These are phyloP conservation scores for Artibeus lituratus DNA, from an alignment of 2,797 vertebrate species.

Conservation along the genomic window DNA sequence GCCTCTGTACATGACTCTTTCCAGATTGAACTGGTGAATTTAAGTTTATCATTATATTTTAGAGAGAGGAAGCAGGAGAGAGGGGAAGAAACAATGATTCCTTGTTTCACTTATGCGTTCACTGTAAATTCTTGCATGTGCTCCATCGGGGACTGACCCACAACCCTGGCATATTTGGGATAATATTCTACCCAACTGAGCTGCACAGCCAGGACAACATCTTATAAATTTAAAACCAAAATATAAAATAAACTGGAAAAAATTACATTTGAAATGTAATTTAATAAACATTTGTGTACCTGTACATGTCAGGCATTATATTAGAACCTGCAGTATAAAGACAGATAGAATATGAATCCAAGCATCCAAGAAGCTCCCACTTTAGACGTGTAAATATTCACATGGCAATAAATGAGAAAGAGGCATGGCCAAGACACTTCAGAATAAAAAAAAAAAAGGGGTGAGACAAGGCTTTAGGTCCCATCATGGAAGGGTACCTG, in stretches of 20 bases:
- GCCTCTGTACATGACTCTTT: not conserved
- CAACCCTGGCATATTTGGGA: not conserved
- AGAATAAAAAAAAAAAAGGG: not conserved
- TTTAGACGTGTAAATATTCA: not conserved
- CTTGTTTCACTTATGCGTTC: not conserved
- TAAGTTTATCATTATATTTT: not conserved
- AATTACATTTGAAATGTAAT: not conserved
- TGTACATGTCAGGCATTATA: not conserved
- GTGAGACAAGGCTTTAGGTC: not conserved
- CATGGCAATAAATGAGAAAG: not conserved
- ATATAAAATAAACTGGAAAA: not conserved
- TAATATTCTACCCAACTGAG: not conserved
- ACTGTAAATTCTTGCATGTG: not conserved
- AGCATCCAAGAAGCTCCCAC: not conserved
- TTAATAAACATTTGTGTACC: not conserved
- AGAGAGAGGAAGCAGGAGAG: not conserved
- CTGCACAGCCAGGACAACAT: not conserved
- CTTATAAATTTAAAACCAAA: conserved; percentile 7
- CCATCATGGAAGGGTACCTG: not conserved
- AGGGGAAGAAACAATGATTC: not conserved
- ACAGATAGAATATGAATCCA: conserved; percentile 27
- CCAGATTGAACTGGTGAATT: not conserved
- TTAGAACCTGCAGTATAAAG: not conserved
- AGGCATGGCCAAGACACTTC: not conserved
- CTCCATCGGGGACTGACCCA: not conserved